A percentile compares a stretch with the other conserved stretches of the same genome.
These are phyloP conservation scores for Geopemphigus sp. DNA, from an alignment of 1,140 invertebrate genomes.

Conservation along the genomic window DNA sequence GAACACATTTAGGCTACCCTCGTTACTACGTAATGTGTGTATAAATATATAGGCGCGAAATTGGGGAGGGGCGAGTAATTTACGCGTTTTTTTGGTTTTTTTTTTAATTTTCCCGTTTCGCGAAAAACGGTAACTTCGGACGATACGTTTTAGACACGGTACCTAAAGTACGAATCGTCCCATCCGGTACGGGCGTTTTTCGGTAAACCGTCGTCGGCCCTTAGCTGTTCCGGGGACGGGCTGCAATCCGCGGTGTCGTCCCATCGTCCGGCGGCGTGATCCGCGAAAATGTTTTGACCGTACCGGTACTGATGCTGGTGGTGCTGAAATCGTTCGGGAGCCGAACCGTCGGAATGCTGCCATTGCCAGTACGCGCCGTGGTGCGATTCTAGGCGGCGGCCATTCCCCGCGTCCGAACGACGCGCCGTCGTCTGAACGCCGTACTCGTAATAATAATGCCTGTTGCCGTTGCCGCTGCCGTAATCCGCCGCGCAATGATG, in stretches of 20 bases:
- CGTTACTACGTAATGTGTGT: no score
- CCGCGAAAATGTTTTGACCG: background rate
- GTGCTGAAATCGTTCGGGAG: background rate
- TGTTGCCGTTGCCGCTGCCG: background rate
- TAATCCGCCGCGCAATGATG: background rate
- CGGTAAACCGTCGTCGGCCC: background rate
- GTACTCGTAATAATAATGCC: background rate
- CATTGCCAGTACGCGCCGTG: slow-evolving; percentile 5
- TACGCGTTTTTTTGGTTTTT: no score
- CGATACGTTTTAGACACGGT: no score
- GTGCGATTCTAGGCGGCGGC: background rate
- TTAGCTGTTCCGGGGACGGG: background rate
- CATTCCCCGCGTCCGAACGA: background rate
- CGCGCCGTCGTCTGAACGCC: background rate
- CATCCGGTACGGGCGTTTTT: background rate
- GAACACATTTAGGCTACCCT: no score
- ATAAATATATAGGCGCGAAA: no score
- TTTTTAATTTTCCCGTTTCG: no score
- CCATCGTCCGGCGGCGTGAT: background rate
- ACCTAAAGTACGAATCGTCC: no score
- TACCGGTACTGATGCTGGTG: background rate
- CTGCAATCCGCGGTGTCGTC: background rate
- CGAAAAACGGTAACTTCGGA: no score
- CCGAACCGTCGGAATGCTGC: slow-evolving; percentile 2
- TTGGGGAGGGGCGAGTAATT: no score